Base-by-base conservation (phyloP, 2,113 vertebrate genomes). In the Microtus oregoni region DNA sequence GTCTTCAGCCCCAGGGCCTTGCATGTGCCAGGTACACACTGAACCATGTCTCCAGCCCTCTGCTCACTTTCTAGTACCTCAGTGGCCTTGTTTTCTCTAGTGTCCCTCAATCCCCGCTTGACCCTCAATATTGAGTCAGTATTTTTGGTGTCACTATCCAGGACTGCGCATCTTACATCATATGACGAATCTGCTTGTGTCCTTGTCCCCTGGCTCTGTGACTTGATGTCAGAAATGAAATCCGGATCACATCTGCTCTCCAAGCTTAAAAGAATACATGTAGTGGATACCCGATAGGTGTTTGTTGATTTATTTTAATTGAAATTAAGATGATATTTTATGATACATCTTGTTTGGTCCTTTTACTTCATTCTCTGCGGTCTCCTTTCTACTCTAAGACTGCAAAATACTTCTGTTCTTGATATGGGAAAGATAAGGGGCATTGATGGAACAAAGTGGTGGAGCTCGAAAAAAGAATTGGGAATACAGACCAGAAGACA, bases 251-350 rank as follows among this genome's bases (percentile, higher is more conserved):
- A 28, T 83, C 81, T 24, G 2, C 89, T 70, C 5, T 30, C 41
- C 17, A 30, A 63, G 63, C 26, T 78, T 68, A 68, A 86, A 77
- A 58, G 26, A 44, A 79, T 24, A n/a, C 9, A 52, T 28, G 17
- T 15, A 52, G 58, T 2, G 28, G 41, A 55, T 32, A 38, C 17
- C 58, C 6, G 6, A 22, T 20, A 58, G 17, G 1, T 58, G 58
- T 68, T 75, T 93, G 58, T 20, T 68, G 78, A 93, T 68, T 55
- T 88, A 86, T 94, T 67, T 72, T 61, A 91, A 78, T 86, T 89
- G 35, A 73, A 94, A 24, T 85, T 41, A 15, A 89, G 63, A 30
- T 52, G 68, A 1, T 41, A 58, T 61, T 86, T 28, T 86, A 72
- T 26, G 28, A 52, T 38, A 28, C 12, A 82, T 58, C 52, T 58